phyloP scores from a whole-genome alignment of 1,140 invertebrate genomes.

The Pseudachorutes palmiensis region DNA sequence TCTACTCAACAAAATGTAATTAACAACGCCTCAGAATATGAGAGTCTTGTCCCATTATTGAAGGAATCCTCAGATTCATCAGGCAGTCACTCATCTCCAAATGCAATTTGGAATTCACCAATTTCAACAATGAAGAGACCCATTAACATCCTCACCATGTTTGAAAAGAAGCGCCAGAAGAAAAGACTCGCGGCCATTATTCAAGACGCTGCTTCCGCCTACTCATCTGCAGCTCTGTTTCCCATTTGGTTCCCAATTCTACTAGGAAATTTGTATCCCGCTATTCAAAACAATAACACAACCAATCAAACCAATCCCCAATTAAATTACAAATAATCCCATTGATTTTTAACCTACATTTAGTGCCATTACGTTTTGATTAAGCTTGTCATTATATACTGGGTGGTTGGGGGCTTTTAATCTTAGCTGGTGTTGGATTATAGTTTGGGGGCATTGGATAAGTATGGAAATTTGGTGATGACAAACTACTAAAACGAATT shows the following conservation, averaged over 20 bases:
- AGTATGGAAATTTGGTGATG: not conserved
- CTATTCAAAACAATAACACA: not conserved
- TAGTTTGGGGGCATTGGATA: no score
- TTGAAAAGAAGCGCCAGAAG: not conserved
- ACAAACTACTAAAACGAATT: not conserved
- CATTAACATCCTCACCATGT: not conserved
- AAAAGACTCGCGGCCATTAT: conserved; percentile 22
- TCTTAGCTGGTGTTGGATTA: no score
- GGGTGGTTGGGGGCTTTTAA: no score
- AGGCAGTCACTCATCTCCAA: not conserved
- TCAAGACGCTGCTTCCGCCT: conserved; percentile 25
- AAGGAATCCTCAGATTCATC: not conserved
- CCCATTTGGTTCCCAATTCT: conserved; percentile 38
- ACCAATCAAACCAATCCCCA: no score
- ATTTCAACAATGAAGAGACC: not conserved
- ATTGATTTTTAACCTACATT: not conserved
- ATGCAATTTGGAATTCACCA: not conserved
- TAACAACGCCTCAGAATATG: not conserved
- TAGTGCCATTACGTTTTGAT: no score
- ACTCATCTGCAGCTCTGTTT: conserved; percentile 30
- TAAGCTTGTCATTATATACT: no score
- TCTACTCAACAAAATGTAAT: not conserved
- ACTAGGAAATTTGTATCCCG: conserved; percentile 22
- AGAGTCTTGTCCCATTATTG: not conserved
- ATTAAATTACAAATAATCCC: not conserved